phyloP scores from a whole-genome alignment of 2,888 invertebrate species.

The Helleia helle region DNA sequence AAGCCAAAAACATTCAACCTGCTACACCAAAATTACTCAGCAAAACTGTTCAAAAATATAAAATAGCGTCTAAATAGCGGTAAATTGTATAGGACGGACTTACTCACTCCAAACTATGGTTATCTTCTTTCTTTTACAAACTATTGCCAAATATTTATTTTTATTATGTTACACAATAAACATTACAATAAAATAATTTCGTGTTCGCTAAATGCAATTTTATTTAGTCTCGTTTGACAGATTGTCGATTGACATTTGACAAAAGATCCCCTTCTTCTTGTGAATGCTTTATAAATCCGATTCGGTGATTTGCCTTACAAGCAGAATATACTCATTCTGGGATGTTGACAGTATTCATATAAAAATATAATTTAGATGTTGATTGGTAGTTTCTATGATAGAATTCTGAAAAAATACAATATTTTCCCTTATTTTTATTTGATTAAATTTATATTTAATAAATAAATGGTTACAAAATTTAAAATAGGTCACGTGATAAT shows the following conservation, averaged over 20 bases:
- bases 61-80: background rate
- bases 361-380: no score
- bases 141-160: background rate
- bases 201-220: background rate
- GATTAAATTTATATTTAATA: no score
- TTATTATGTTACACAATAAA: conserved; percentile 8
- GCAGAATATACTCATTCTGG: no score
- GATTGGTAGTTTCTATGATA: no score
- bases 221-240: conserved; percentile 5
- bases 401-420: no score
- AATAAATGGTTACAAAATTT: no score
- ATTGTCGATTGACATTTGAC: background rate
- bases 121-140: conserved; percentile 1
- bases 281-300: background rate
- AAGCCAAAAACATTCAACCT: conserved; percentile 17
- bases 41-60: conserved; percentile 14
- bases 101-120: background rate
- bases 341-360: no score
- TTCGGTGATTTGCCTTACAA: no score
- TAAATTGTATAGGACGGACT: background rate
- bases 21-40: conserved; percentile 28
- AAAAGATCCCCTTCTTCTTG: background rate
- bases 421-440: no score
- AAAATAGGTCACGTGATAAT: no score
- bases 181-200: conserved; percentile 10